Conservation (phyloP, 2,113 vertebrate genomes). For the Ascaphus truei region DNA sequence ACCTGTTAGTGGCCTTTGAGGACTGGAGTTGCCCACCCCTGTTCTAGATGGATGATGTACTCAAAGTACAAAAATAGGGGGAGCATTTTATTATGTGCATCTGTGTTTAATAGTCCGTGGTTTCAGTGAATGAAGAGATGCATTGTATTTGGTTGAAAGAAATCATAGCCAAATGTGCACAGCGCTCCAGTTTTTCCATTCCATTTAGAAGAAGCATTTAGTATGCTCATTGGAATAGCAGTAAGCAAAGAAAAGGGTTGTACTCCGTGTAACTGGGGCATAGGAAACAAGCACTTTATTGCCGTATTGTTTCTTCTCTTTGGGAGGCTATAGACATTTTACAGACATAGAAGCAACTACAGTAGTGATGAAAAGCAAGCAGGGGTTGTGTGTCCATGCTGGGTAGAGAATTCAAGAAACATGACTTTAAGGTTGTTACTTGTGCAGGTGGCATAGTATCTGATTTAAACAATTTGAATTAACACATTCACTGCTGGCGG, state of each 20-base stretch:
- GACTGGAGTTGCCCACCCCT: too few species aligned
- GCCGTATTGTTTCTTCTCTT: conserved; percentile 10
- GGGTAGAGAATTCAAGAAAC: neutral
- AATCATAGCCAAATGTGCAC: neutral
- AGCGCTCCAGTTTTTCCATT: neutral
- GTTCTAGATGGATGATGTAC: too few species aligned
- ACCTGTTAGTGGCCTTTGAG: too few species aligned
- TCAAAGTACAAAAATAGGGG: too few species aligned
- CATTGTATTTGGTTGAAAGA: too few species aligned
- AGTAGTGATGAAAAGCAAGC: conserved; percentile 11
- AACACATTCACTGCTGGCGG: neutral
- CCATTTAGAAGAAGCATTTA: neutral
- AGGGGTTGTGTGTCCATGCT: conserved; percentile 10
- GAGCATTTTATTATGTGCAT: too few species aligned
- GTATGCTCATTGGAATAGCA: neutral
- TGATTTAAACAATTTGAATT: neutral
- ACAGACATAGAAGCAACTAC: neutral
- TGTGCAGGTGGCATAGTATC: conserved; percentile 5
- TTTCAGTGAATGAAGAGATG: too few species aligned
- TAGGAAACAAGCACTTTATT: conserved; percentile 3
- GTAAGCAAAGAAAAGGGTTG: neutral
- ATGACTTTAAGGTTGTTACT: neutral
- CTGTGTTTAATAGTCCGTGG: too few species aligned
- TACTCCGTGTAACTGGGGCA: neutral
- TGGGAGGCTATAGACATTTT: neutral